Percentiles rank a stretch among this genome's conserved stretches.
These are phyloP conservation scores for Neogobius melanostomus DNA, from an alignment of 2,113 vertebrate genomes.

Conservation along the genomic window DNA sequence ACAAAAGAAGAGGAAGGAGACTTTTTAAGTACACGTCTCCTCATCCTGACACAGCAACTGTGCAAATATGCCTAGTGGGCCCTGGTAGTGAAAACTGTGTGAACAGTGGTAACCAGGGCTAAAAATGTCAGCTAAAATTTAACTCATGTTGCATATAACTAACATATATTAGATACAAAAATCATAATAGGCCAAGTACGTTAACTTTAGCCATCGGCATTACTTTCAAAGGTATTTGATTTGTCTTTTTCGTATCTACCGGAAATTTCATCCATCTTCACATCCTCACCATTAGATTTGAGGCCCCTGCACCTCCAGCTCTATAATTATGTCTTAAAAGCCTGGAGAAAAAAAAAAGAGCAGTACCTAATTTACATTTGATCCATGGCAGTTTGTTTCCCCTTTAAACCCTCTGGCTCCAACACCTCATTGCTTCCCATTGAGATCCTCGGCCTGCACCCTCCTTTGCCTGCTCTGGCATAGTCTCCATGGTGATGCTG, in stretches of 20 bases:
- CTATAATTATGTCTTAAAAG: conserved; percentile 43
- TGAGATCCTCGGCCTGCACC: conserved; percentile 44
- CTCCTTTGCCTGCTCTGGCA: conserved; percentile 37
- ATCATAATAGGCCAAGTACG: not conserved
- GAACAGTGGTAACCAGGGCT: conserved; percentile 56
- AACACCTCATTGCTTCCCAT: conserved; percentile 41
- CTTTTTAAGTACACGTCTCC: not conserved
- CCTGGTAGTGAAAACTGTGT: conserved; percentile 27
- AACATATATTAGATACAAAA: too few species aligned
- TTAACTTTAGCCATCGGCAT: not conserved
- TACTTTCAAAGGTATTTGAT: not conserved
- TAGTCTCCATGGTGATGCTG: conserved; percentile 66
- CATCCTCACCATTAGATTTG: conserved; percentile 14
- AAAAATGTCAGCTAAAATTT: conserved; percentile 32
- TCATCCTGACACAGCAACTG: conserved; percentile 22
- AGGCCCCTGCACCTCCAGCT: conserved; percentile 32
- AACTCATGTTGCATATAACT: conserved; percentile 38
- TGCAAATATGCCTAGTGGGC: conserved; percentile 32
- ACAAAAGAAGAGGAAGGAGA: not conserved
- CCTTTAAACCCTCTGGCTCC: conserved; percentile 38
- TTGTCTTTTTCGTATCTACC: not conserved
- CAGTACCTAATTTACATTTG: conserved; percentile 50
- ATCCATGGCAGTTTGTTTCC: conserved; percentile 40
- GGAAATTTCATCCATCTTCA: conserved; percentile 14
- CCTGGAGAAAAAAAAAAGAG: conserved; percentile 18